Percentiles rank a stretch among this genome's conserved stretches.
Evolutionary conservation across 2,888 invertebrate species (phyloP).

Genomic region (Brachylomia viminalis): DNA sequence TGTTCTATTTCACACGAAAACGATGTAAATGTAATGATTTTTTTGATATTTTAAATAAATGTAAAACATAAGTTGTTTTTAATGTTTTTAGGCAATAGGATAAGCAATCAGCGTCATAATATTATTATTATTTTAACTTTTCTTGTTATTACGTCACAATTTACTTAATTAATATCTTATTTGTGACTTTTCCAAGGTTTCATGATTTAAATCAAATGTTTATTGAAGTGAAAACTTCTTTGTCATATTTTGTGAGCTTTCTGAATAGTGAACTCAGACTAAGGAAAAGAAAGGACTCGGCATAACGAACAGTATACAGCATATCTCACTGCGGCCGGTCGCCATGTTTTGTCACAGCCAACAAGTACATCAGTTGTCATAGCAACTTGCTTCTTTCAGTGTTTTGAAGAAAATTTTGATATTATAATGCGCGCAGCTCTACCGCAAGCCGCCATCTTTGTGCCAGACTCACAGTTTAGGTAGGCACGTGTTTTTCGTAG

Average conservation of each 20-base stretch:
- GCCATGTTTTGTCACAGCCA: no score
- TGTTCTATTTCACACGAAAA: conserved; percentile 67
- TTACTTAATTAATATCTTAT: conserved; percentile 31
- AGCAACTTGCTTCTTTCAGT: no score
- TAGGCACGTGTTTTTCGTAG: no score
- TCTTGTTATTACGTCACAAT: conserved; percentile 48
- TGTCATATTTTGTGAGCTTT: fast-evolving
- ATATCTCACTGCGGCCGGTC: no score
- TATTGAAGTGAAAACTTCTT: neutral
- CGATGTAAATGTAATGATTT: conserved; percentile 67
- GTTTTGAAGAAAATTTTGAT: no score
- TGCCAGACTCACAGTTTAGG: no score
- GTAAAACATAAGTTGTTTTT: conserved; percentile 54
- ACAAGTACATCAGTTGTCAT: no score
- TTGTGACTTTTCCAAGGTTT: neutral
- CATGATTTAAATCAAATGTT: neutral
- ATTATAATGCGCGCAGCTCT: no score
- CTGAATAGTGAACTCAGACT: no score
- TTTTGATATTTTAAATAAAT: conserved; percentile 59
- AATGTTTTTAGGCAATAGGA: conserved; percentile 45
- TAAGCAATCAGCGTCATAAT: conserved; percentile 63
- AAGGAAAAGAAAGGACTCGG: no score
- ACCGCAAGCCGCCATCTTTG: no score
- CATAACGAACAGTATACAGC: no score
- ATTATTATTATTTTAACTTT: conserved; percentile 36